Base-by-base conservation (phyloP, 2,888 invertebrate species). In the Caenorhabditis virilis region DNA sequence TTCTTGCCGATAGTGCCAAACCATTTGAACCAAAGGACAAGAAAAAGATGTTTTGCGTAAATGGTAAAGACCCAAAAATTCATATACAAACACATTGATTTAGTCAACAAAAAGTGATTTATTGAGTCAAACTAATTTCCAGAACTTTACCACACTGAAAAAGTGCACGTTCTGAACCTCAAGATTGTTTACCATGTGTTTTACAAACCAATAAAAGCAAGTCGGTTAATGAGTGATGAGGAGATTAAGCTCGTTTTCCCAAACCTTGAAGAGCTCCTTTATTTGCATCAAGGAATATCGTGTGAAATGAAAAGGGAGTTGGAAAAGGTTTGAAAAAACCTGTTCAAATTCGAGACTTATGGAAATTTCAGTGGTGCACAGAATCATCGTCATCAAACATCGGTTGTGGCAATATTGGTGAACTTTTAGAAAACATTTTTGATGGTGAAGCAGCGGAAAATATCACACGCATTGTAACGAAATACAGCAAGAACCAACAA, bases 51-150 rank as follows among this genome's bases (percentile, higher is more conserved):
- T n/a, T n/a, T n/a, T n/a, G n/a, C n/a, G n/a, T n/a, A n/a, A n/a
- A n/a, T n/a, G n/a, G n/a, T n/a, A n/a, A n/a, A n/a, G n/a, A n/a
- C n/a, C n/a, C n/a, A n/a, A n/a, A n/a, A n/a, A n/a, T n/a, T n/a
- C n/a, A n/a, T n/a, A n/a, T n/a, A n/a, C n/a, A n/a, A n/a, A n/a
- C n/a, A n/a, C n/a, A n/a, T n/a, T n/a, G n/a, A n/a, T n/a, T n/a
- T n/a, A n/a, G n/a, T n/a, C n/a, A n/a, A 78, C 92, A 93, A 85
- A 93, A 93, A 86, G 91, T 93, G 80, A 90, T 93, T 69, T 92
- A 92, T 85, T 92, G 92, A 92, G 82, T 80, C 26, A n/a, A 15
- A 22, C 16, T 27, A 13, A n/a, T n/a, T n/a, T 84, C 36, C 83
- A 87, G 88, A 88, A 83, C 83, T 88, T 62, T 86, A 88, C 79